Base-by-base conservation (phyloP, 1,140 invertebrate genomes). In the Trachelipus rathkii region DNA sequence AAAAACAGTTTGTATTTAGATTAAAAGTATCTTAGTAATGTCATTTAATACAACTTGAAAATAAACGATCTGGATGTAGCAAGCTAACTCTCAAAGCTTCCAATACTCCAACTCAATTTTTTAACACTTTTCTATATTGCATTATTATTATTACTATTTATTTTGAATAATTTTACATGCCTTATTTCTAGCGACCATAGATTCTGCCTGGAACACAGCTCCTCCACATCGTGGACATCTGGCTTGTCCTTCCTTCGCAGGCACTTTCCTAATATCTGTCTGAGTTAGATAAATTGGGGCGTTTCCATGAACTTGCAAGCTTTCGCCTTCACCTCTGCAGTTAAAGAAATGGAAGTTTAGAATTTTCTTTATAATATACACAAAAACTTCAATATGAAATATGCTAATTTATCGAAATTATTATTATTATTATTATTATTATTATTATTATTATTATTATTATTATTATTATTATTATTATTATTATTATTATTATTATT, bases 161-260 rank as follows among this genome's bases (percentile, higher is more conserved):
- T 66, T 66, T 66, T n/a, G 60, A 23, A 66, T 0, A 2, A 66
- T n/a, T 66, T 23, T 10, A 66, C 73, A 44, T 23, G 79, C 81
- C 75, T 77, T 78, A 23, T 74, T 77, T 69, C 76, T 78, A 79
- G 76, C 76, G n/a, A 78, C 88, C 93, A 95, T 96, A 86, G 95
- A 93, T 87, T 96, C 95, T 71, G 95, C 95, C 79, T 93, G 93
- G 86, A 95, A 97, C n/a, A 96, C 95, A 84, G 88, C 95, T 81
- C 95, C 95, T 73, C 93, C 93, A 84, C 95, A 96, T 78, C 94
- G 88, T 21, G 94, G 94, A 82, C 94, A 96, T 68, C 94, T 67
- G 44, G 93, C 92, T 87, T 96, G 92, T 50, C 93, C 93, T 78
- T 90, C 89, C 75, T 92, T 91, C 8, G 94, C 94, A 84, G 91